These are phyloP conservation scores for Heloderma charlesbogerti DNA, from an alignment of 2,113 vertebrate species.

Conservation along the genomic window DNA sequence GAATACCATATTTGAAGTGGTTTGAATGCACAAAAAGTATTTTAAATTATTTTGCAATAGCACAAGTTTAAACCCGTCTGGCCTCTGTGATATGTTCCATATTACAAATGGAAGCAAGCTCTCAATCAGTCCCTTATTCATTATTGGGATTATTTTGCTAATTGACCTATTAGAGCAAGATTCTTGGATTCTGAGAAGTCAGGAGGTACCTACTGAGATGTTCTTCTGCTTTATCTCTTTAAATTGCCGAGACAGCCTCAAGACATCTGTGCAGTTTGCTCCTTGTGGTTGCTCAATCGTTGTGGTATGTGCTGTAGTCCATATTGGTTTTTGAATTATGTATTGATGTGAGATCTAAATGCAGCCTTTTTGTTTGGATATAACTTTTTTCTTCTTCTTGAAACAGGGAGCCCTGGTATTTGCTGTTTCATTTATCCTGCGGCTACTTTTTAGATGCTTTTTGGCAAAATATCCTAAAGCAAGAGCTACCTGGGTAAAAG, in stretches of 20 bases:
- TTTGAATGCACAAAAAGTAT: background rate
- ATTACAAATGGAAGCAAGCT: background rate
- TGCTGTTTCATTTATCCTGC: background rate
- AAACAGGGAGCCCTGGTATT: background rate
- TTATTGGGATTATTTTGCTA: background rate
- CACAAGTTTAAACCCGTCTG: background rate
- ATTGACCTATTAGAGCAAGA: background rate
- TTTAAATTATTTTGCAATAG: background rate
- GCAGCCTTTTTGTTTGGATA: too few relatives aligned
- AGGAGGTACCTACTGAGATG: background rate
- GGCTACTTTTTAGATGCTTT: background rate
- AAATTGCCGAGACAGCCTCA: background rate
- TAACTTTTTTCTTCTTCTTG: background rate
- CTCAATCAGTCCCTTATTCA: background rate
- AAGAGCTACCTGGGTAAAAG: background rate
- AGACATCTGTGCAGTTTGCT: background rate
- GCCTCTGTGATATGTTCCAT: background rate
- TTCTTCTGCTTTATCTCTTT: background rate
- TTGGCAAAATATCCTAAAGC: background rate
- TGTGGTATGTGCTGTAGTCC: background rate
- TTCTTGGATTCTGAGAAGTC: background rate
- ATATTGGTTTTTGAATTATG: background rate
- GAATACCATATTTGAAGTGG: background rate
- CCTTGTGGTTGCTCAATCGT: background rate
- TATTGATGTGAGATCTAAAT: background rate